Evolutionary conservation across 2,113 vertebrate genomes (phyloP).

Genomic region (Peromyscus leucopus): DNA sequence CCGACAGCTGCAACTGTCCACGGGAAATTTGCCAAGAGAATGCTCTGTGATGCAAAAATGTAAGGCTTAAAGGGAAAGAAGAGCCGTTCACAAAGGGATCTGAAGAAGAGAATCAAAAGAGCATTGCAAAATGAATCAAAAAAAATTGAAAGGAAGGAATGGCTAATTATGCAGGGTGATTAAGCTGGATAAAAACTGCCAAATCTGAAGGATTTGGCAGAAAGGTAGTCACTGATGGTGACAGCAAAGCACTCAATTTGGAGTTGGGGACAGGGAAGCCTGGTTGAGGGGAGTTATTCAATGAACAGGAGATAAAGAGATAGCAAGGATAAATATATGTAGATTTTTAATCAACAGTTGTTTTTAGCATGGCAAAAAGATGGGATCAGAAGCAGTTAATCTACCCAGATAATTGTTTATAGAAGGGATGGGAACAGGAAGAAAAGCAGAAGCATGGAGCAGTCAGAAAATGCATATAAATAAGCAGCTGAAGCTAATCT

Average conservation of each 20-base stretch:
- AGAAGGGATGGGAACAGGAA: not conserved
- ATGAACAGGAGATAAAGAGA: not conserved
- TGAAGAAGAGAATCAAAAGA: not conserved
- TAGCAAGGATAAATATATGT: not conserved
- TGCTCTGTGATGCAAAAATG: not conserved
- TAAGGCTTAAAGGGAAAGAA: not conserved
- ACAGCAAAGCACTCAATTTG: not conserved
- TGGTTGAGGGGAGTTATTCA: not conserved
- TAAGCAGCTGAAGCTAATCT: not conserved
- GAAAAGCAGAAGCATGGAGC: not conserved
- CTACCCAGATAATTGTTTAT: not conserved
- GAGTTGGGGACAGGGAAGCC: not conserved
- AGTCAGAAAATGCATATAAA: not conserved
- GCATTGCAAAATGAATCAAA: not conserved
- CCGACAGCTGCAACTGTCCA: not conserved
- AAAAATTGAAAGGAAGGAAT: not conserved
- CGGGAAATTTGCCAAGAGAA: not conserved
- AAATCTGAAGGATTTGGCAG: not conserved
- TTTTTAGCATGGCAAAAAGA: not conserved
- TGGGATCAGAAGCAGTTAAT: not conserved
- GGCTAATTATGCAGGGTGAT: not conserved
- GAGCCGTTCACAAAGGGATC: not conserved
- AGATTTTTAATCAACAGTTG: not conserved
- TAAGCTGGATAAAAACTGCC: not conserved
- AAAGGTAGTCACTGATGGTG: not conserved